Conservation (phyloP, 2,113 vertebrate genomes). For the Malaclemys terrapin region DNA sequence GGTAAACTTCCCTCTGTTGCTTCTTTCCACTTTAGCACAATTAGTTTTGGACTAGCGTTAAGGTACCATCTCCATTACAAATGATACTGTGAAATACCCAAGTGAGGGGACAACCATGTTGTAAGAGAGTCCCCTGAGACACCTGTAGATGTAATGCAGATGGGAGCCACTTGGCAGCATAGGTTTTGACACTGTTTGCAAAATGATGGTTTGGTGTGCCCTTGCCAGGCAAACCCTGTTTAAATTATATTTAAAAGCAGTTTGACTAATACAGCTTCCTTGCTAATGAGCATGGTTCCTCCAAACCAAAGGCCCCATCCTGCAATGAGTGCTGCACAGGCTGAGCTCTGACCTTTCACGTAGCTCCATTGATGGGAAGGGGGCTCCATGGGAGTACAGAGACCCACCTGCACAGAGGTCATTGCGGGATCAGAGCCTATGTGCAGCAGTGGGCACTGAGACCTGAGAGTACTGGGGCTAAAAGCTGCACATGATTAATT, state of each 20-base stretch:
- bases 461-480: neutral
- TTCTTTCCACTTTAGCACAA: neutral
- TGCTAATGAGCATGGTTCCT: neutral
- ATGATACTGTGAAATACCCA: neutral
- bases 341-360: neutral
- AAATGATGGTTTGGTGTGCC: neutral
- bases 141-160: neutral
- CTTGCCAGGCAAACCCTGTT: neutral
- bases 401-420: neutral
- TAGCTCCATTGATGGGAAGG: neutral
- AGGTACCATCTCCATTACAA: slow-evolving; percentile 1
- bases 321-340: neutral
- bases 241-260: neutral
- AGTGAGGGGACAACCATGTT: neutral
- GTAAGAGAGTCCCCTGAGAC: neutral
- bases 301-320: neutral
- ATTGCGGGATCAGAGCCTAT: neutral
- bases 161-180: neutral
- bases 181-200: neutral
- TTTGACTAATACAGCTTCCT: neutral
- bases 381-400: neutral
- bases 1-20: neutral
- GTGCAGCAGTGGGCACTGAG: neutral
- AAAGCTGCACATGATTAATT: rapidly evolving
- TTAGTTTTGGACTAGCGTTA: slow-evolving; percentile 30